Conservation (phyloP, 2,888 invertebrate genomes). For the Temnothorax ravouxi region DNA sequence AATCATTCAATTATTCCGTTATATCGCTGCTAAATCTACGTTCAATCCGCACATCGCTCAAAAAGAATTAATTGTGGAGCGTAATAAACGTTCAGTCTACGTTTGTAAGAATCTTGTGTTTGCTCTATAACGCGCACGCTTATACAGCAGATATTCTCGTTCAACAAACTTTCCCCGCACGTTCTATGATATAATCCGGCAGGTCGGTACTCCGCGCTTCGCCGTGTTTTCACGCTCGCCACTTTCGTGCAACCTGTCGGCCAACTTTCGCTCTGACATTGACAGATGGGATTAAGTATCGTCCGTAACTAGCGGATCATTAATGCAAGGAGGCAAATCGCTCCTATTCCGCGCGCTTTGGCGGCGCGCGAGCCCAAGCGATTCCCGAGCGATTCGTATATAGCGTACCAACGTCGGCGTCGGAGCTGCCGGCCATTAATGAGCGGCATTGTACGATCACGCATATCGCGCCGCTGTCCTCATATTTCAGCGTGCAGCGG, state of each 20-base stretch:
- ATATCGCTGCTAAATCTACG: constrained; percentile 18
- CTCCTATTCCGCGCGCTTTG: constrained; percentile 52
- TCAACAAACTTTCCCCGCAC: constrained; percentile 46
- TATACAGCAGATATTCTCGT: constrained; percentile 29
- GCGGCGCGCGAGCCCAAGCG: constrained; percentile 42
- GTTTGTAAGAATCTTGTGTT: not conserved
- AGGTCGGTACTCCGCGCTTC: constrained; percentile 1
- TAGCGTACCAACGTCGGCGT: constrained; percentile 17
- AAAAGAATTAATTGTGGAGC: constrained; percentile 36
- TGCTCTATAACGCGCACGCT: not conserved
- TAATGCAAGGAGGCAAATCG: constrained; percentile 53
- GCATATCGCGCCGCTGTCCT: constrained; percentile 65
- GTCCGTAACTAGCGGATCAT: constrained; percentile 46
- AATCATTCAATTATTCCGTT: constrained; percentile 11
- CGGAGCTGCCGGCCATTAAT: constrained; percentile 37
- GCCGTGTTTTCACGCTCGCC: constrained; percentile 41
- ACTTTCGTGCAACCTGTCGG: constrained; percentile 54
- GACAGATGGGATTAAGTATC: constrained; percentile 54
- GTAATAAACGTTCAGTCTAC: constrained; percentile 16
- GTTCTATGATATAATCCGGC: constrained; percentile 51
- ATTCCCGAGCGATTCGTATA: not conserved
- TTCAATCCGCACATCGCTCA: constrained; percentile 1
- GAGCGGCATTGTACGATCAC: constrained; percentile 50
- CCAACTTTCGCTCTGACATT: constrained; percentile 54
- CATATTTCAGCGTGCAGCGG: constrained; percentile 70